These are phyloP conservation scores for Rhombomys opimus DNA, from an alignment of 2,113 vertebrate genomes.

Conservation along the genomic window DNA sequence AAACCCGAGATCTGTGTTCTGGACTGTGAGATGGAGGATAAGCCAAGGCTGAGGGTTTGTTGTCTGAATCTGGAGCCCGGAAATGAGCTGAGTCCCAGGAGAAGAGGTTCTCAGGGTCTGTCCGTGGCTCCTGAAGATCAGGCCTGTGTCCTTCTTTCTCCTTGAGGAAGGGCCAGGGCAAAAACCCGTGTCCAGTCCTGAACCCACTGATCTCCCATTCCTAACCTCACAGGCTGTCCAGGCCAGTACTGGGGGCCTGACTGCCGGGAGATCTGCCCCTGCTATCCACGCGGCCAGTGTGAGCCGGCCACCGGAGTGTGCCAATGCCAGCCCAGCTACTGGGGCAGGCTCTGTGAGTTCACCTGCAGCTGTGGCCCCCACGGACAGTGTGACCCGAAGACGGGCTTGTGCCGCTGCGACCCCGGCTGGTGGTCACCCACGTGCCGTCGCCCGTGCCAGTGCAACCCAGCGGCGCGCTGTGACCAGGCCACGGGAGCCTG, in stretches of 20 bases:
- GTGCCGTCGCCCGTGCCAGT: slow-evolving; percentile 91
- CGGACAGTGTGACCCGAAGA: slow-evolving; percentile 89
- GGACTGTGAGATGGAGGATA: not conserved
- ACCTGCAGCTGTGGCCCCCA: slow-evolving; percentile 90
- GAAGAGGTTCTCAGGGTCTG: not conserved
- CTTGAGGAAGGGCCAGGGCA: not conserved
- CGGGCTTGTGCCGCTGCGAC: slow-evolving; percentile 91
- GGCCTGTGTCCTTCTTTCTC: not conserved
- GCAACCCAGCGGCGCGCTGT: slow-evolving; percentile 86
- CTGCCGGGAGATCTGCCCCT: slow-evolving; percentile 92
- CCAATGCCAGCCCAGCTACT: slow-evolving; percentile 89
- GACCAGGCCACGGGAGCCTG: slow-evolving; percentile 90
- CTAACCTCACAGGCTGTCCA: slow-evolving; percentile 89
- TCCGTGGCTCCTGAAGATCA: not conserved
- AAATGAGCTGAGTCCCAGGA: slow-evolving; percentile 27
- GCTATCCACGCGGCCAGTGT: slow-evolving; percentile 92
- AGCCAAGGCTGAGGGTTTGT: not conserved
- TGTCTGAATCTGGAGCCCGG: not conserved
- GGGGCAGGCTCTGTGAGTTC: slow-evolving; percentile 92
- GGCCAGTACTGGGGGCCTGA: slow-evolving; percentile 94
- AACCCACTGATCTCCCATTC: not conserved
- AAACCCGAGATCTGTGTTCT: slow-evolving; percentile 1
- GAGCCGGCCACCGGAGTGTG: slow-evolving; percentile 90
- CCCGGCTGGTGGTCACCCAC: slow-evolving; percentile 91
- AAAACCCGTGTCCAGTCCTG: accelerated